Conservation (phyloP, 2,797 vertebrate genomes). For the Cynopterus sphinx region DNA sequence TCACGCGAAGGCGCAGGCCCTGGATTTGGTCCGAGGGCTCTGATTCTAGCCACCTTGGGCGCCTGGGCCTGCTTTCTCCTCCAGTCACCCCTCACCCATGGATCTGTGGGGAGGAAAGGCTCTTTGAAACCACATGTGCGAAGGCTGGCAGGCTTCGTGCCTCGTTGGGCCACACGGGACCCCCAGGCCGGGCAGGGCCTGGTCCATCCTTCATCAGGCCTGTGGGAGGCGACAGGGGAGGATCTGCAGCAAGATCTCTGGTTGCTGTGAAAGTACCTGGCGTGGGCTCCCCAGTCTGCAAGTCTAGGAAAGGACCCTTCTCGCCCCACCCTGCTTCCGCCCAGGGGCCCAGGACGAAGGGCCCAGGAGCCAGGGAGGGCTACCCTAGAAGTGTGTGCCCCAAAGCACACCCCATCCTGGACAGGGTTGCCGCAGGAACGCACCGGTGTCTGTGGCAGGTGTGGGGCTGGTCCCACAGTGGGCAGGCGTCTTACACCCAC, state of each 20-base stretch:
- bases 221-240: neutral
- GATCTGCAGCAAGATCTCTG: neutral
- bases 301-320: neutral
- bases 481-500: neutral
- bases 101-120: neutral
- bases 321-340: too few relatives aligned
- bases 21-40: neutral
- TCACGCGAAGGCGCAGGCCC: neutral
- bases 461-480: neutral
- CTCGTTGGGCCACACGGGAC: neutral
- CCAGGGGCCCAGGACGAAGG: neutral
- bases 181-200: rapidly evolving
- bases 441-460: neutral
- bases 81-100: too few relatives aligned
- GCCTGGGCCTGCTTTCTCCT: neutral
- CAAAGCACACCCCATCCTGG: too few relatives aligned
- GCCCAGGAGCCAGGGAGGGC: neutral
- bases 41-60: neutral
- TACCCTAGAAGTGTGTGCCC: rapidly evolving
- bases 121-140: rapidly evolving
- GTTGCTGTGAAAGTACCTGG: neutral
- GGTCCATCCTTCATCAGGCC: neutral
- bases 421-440: neutral
- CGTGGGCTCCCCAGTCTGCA: neutral
- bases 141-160: too few relatives aligned